Evolutionary conservation across 2,888 invertebrate genomes (phyloP), one percentile per base, ranked within the genome.

Genomic region (Ophion costatus): DNA sequence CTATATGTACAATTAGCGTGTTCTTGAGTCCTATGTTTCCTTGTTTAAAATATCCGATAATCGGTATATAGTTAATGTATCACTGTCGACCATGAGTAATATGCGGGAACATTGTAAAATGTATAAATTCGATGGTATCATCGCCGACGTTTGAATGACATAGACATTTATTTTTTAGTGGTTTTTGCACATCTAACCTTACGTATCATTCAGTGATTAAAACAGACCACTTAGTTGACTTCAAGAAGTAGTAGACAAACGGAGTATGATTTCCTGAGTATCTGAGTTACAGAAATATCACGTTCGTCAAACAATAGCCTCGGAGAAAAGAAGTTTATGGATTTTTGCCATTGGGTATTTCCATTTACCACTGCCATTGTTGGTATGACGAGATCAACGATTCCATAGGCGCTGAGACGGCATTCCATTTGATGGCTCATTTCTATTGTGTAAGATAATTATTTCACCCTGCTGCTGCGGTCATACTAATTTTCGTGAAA

Each of bases 281-380:
- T 20, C 59, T 59, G 22, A 87, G 89, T 24, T 90, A 59, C 29
- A 90, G 89, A 90, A 90, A 11, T 29, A 17, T 45, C 20, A 74
- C 2, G 20, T 38, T 56, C 14, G 1, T 17, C 7, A 66, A 51
- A 88, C 85, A 45, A 14, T 74, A 57, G 42, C 10, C 6, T 9
- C n/a, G n/a, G n/a, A n/a, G 29, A 59, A 20, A 57, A 10, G 1
- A 24, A 22, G 7, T 63, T 24, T 5, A 6, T 9, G 9, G 10
- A 22, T 74, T 11, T 22, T 61, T 7, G 17, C 0, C n/a, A 5
- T 20, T 6, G 42, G 11, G 14, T 22, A 2, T 22, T 24, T 45
- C 11, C 10, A 63, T 75, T 75, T 85, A 91, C 91, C 85, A 85
- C 77, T 75, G 86, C 87, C 10, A 91, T 89, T 0, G 88, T 89